These are phyloP conservation scores for Napeogenes inachia DNA, from an alignment of 2,888 invertebrate genomes.

Conservation along the genomic window DNA sequence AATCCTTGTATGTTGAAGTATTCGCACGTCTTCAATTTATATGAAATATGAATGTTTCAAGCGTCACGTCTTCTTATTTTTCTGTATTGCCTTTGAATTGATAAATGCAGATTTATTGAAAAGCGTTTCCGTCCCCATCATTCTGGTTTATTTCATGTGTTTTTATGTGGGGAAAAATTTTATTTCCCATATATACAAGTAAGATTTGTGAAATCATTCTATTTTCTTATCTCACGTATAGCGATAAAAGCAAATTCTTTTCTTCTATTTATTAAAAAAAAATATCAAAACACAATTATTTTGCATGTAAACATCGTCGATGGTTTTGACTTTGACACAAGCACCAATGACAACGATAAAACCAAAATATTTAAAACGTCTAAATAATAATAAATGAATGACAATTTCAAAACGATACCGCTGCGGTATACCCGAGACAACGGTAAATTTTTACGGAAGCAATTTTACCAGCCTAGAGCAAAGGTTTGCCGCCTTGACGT, in stretches of 20 bases:
- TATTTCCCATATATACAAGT: background rate
- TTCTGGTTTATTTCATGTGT: background rate
- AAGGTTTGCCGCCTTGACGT: constrained; percentile 62
- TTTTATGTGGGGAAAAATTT: background rate
- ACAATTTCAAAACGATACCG: constrained; percentile 4
- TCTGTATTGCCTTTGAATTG: constrained; percentile 1
- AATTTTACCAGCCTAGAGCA: constrained; percentile 53
- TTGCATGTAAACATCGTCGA: no score
- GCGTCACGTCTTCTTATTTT: constrained; percentile 4
- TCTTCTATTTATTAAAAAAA: no score
- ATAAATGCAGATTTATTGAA: constrained; percentile 3
- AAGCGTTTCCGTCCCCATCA: background rate
- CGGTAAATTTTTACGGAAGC: constrained; percentile 48
- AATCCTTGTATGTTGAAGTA: constrained; percentile 3
- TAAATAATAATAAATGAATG: background rate
- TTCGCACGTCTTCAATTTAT: constrained; percentile 7
- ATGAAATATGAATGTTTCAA: constrained; percentile 5
- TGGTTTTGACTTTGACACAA: no score
- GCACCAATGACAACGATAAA: no score
- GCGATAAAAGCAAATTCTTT: no score
- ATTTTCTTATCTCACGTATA: no score
- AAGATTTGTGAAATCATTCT: no score
- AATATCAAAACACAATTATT: no score
- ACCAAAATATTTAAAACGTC: no score
- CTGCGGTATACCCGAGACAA: constrained; percentile 1